These are phyloP conservation scores for Perodicticus potto DNA, from an alignment of 2,797 vertebrate species.

Conservation along the genomic window DNA sequence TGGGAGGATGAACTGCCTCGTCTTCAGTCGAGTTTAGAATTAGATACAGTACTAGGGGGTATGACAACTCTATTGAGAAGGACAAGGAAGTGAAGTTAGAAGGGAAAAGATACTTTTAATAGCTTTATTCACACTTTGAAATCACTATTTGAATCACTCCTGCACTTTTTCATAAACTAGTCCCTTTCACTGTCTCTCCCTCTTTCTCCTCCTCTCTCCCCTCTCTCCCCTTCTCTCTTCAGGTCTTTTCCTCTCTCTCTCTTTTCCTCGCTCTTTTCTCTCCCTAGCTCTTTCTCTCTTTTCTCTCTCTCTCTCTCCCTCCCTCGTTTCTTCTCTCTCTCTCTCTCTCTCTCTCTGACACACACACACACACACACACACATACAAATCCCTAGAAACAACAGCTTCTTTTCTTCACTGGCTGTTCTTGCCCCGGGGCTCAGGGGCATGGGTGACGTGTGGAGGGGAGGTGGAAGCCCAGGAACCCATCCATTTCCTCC, in stretches of 20 bases:
- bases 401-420: conserved; percentile 29
- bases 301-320: background rate
- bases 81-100: background rate
- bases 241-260: background rate
- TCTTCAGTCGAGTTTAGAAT: background rate
- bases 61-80: background rate
- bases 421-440: background rate
- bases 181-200: background rate
- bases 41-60: background rate
- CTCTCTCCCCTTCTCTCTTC: background rate
- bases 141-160: background rate
- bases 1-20: background rate
- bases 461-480: background rate
- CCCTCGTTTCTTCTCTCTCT: background rate
- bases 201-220: background rate
- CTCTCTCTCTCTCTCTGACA: background rate
- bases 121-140: background rate
- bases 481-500: conserved; percentile 73
- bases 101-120: background rate
- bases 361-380: background rate
- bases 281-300: background rate
- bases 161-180: background rate
- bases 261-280: too few species aligned
- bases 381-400: background rate
- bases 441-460: background rate